Percentiles rank a stretch among this genome's conserved stretches.
Conservation (phyloP, 2,113 vertebrate genomes). For the Phalacrocorax brasilianus region DNA sequence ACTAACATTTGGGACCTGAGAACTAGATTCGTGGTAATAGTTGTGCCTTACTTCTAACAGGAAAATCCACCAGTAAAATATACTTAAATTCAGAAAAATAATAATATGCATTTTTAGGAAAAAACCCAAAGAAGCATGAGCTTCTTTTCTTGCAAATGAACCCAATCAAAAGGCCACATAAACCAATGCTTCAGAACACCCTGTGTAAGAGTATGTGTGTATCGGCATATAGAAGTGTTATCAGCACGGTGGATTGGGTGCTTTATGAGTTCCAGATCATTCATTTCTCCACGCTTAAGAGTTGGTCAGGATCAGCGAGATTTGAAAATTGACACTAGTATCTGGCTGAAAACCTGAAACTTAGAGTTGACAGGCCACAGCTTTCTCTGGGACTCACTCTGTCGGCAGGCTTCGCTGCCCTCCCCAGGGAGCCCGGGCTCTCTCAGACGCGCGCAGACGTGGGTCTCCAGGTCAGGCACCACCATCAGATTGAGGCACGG, state of each 20-base stretch:
- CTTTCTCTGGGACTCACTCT: background rate
- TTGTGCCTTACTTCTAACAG: background rate
- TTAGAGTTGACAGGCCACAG: background rate
- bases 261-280: background rate
- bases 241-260: background rate
- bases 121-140: background rate
- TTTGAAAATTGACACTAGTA: background rate
- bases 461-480: background rate
- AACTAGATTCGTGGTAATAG: background rate
- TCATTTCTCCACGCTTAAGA: background rate
- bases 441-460: rapidly evolving
- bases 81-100: background rate
- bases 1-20: background rate
- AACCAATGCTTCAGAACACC: background rate
- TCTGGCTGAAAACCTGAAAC: background rate
- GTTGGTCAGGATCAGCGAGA: background rate
- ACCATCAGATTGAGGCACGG: background rate
- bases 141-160: background rate
- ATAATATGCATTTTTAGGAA: background rate
- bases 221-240: background rate
- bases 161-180: background rate
- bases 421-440: background rate
- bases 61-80: background rate
- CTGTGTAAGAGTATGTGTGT: background rate
- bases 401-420: background rate